Base-by-base conservation (phyloP, 2,797 vertebrate genomes). In the Philypnodon macrostomus region DNA sequence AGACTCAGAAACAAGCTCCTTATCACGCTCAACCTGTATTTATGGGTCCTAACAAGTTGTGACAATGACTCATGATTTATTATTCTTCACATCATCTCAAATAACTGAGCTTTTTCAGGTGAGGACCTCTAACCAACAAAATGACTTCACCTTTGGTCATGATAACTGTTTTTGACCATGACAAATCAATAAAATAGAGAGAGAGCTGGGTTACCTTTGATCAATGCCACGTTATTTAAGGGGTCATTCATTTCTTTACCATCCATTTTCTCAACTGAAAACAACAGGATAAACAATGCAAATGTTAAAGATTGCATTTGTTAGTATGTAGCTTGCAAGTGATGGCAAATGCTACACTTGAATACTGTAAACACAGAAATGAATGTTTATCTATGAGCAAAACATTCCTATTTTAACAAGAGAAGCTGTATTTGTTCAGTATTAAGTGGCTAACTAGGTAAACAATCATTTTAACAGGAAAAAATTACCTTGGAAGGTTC, bases 401-500 rank as follows among this genome's bases (percentile, higher is more conserved):
- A 30, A 39, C 16, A 63, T 32, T 5, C 21, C 50, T 51, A 18
- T 48, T 10, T 19, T 54, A 41, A 35, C 59, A 33, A 21, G 21
- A 62, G 46, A 46, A 9, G 13, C n/a, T n/a, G 49, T 1, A 30
- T 29, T 34, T 54, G 24, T 31, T 15, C 4, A 47, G 23, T 12
- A 45, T 8, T 9, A 45, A 17, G 12, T 31, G 13, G 48, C 32
- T 63, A 3, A 24, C 58, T 58, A 59, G 27, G 3, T 52, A n/a
- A 53, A 38, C 11, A 53, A 61, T 57, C 5, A 58, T 40, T 8
- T 36, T 29, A 56, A 7, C 9, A 47, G 5, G 14, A 42, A n/a
- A 33, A 49, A 23, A 41, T 86, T 83, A 97, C 96, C 96, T 92
- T 90, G 86, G 80, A 87, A 85, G 83, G 91, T 90, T 84, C 92